These are phyloP conservation scores for Hypena proboscidalis DNA, from an alignment of 2,888 invertebrate genomes.

Conservation along the genomic window DNA sequence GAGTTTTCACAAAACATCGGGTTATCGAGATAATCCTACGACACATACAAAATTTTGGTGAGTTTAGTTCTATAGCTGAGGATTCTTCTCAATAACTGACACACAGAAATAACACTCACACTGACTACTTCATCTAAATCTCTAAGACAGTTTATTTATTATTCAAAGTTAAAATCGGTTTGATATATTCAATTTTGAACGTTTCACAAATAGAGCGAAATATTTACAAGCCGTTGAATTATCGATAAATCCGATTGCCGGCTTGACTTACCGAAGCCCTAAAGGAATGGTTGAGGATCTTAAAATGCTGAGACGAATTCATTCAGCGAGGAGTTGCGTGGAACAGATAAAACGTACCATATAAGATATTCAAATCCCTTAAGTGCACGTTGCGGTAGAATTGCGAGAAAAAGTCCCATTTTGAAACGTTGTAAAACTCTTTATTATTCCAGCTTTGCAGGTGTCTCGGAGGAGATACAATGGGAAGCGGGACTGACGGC, in stretches of 20 bases:
- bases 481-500: constrained; percentile 63
- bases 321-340: constrained; percentile 65
- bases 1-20: too few relatives aligned
- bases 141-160: too few relatives aligned
- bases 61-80: too few relatives aligned
- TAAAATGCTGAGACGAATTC: constrained; percentile 69
- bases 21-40: too few relatives aligned
- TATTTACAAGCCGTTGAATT: constrained; percentile 22
- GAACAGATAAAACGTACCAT: constrained; percentile 78
- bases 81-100: too few relatives aligned
- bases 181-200: neutral
- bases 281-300: constrained; percentile 67
- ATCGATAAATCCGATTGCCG: constrained; percentile 31
- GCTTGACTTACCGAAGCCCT: constrained; percentile 48
- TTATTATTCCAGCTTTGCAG: constrained; percentile 82
- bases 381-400: constrained; percentile 84
- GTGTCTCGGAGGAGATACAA: constrained; percentile 76
- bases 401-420: constrained; percentile 83
- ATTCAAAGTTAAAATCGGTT: too few relatives aligned
- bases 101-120: too few relatives aligned
- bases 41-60: too few relatives aligned
- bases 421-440: constrained; percentile 82
- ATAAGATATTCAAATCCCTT: constrained; percentile 85
- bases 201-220: constrained; percentile 6
- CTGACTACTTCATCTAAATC: too few relatives aligned